Base-by-base conservation (phyloP, 2,888 invertebrate species). In the Platynereis dumerilii region DNA sequence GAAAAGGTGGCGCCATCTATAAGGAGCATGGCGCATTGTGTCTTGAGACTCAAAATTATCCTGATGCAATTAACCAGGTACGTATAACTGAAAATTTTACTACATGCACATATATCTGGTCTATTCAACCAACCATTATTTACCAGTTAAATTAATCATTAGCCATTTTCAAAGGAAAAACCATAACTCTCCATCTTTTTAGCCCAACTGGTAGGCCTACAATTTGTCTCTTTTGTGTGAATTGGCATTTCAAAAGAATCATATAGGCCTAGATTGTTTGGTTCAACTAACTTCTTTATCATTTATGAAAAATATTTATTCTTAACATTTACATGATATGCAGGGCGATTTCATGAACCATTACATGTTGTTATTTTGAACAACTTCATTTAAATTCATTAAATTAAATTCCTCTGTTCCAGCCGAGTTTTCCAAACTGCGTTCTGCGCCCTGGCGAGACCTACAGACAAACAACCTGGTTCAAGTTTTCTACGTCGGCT, bases 11-110 rank as follows among this genome's bases (percentile, higher is more conserved):
- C 0, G 87, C 88, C 0, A 76, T 79, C 17, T 95, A 95, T 79
- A 88, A 86, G 64, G 90, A 89, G 71, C 92, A 93, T 75, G 91
- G 91, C 0, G 92, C 91, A 1, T 90, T 96, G 77, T 94, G 94
- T 79, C 85, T 96, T 60, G 94, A 96, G 86, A 92, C 96, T 0
- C 96, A 96, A 84, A 92, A 93, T 80, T 96, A 90, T 86, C 96
- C 96, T 0, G 92, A 97, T 85, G 92, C 94, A 15, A 87, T 92
- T 0, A 93, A 95, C 84, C 72, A 79, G 58, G 80, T 80, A 64
- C 64, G 73, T 62, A 44, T 55, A n/a, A n/a, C 17, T 52, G 10
- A 52, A 22, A 52, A 7, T 22, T 52, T 52, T 52, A 20, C 12
- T 52, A 10, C 10, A n/a, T n/a, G n/a, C n/a, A n/a, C 10, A 15